Percentiles rank a stretch among this genome's conserved stretches.
Evolutionary conservation across 2,888 invertebrate species (phyloP).

Genomic region (Cephonodes hylas): DNA sequence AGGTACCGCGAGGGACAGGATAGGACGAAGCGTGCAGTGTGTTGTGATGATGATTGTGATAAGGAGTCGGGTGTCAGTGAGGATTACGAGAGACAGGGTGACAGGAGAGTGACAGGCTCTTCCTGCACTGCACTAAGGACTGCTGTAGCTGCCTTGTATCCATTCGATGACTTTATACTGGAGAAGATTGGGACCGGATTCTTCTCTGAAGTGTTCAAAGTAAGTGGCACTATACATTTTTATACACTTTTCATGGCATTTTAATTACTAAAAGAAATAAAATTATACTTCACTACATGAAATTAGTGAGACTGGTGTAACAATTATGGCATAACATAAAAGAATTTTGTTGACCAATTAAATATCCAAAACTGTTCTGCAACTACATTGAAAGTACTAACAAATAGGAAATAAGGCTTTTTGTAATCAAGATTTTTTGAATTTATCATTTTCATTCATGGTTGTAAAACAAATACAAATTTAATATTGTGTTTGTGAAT

Average conservation of each 20-base stretch:
- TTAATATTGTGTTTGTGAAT: too few species aligned
- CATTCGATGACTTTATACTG: conserved; percentile 95
- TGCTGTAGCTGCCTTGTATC: conserved; percentile 94
- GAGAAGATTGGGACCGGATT: conserved; percentile 97
- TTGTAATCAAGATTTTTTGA: neutral
- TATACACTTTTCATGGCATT: neutral
- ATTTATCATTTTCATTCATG: neutral
- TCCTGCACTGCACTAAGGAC: conserved; percentile 95
- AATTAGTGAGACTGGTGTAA: neutral
- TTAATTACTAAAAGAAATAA: neutral
- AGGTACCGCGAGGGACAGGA: conserved; percentile 58
- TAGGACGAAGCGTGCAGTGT: conserved; percentile 64
- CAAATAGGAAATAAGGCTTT: neutral
- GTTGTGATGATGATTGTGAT: conserved; percentile 76
- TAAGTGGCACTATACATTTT: conserved; percentile 67
- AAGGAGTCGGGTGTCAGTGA: conserved; percentile 77
- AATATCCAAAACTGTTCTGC: neutral
- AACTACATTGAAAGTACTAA: neutral
- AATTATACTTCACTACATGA: too few species aligned
- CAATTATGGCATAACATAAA: neutral
- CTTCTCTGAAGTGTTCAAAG: conserved; percentile 99
- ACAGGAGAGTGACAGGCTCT: conserved; percentile 70
- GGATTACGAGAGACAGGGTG: conserved; percentile 71
- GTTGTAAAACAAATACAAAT: neutral
- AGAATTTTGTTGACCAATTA: neutral